phyloP scores from a whole-genome alignment of 2,888 invertebrate genomes.

The Synergus japonicus region DNA sequence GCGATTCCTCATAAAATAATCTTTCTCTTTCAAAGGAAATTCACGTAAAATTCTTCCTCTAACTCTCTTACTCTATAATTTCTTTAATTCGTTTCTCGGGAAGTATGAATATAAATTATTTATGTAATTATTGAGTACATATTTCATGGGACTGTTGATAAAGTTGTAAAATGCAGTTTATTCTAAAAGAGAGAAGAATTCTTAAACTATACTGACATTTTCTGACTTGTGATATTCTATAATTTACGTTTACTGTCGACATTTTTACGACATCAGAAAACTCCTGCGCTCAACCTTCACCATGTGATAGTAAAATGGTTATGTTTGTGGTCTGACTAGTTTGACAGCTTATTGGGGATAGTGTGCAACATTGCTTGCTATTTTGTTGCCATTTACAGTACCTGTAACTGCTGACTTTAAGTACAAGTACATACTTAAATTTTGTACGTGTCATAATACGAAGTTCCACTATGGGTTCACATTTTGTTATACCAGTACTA shows the following conservation, averaged over 20 bases:
- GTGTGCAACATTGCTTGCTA: background rate
- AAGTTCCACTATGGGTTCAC: background rate
- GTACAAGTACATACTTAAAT: background rate
- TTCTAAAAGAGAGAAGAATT: background rate
- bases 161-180: background rate
- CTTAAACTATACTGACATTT: background rate
- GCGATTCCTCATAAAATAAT: background rate
- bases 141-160: background rate
- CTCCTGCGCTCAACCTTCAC: background rate
- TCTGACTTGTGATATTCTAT: background rate
- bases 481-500: too few relatives aligned
- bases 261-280: slow-evolving; percentile 21
- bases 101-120: background rate
- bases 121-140: background rate
- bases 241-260: slow-evolving; percentile 1
- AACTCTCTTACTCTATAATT: background rate
- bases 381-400: background rate
- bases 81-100: background rate
- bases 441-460: background rate
- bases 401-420: slow-evolving; percentile 4
- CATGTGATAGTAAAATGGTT: slow-evolving; percentile 16
- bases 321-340: background rate
- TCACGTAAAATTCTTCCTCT: background rate
- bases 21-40: background rate
- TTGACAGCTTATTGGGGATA: background rate